These are phyloP conservation scores for Chironomus tepperi DNA, from an alignment of 1,140 invertebrate genomes.

Conservation along the genomic window DNA sequence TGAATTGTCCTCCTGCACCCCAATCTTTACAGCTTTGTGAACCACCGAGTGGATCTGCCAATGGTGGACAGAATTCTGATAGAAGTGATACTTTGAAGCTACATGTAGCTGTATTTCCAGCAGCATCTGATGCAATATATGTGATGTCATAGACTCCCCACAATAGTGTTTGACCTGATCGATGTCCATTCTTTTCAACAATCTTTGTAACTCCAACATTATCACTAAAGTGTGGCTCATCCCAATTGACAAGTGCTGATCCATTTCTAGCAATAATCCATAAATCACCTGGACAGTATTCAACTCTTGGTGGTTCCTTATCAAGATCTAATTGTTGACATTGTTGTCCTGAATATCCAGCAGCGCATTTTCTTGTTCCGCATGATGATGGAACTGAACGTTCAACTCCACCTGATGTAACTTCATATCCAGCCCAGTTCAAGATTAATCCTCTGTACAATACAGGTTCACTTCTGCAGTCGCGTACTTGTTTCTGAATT, in stretches of 20 bases:
- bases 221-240: constrained; percentile 84
- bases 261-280: constrained; percentile 91
- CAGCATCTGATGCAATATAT: constrained; percentile 86
- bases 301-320: constrained; percentile 75
- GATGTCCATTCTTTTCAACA: constrained; percentile 76
- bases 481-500: constrained; percentile 84
- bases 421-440: constrained; percentile 90
- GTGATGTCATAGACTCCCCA: constrained; percentile 91
- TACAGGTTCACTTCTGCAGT: constrained; percentile 85
- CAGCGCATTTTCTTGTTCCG: constrained; percentile 75
- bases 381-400: constrained; percentile 84
- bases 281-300: constrained; percentile 84
- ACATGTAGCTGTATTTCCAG: constrained; percentile 84
- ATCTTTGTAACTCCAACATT: constrained; percentile 73
- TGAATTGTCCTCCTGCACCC: constrained; percentile 92
- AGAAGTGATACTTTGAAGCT: constrained; percentile 88
- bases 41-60: constrained; percentile 82
- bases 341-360: constrained; percentile 72
- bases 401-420: constrained; percentile 80
- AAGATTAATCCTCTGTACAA: constrained; percentile 76
- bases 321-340: constrained; percentile 78
- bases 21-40: constrained; percentile 86
- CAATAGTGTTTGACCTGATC: constrained; percentile 80
- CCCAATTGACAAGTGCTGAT: constrained; percentile 87
- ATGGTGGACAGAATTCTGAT: constrained; percentile 79